These are phyloP conservation scores for Chauna torquata DNA, from an alignment of 2,113 vertebrate genomes.

Conservation along the genomic window DNA sequence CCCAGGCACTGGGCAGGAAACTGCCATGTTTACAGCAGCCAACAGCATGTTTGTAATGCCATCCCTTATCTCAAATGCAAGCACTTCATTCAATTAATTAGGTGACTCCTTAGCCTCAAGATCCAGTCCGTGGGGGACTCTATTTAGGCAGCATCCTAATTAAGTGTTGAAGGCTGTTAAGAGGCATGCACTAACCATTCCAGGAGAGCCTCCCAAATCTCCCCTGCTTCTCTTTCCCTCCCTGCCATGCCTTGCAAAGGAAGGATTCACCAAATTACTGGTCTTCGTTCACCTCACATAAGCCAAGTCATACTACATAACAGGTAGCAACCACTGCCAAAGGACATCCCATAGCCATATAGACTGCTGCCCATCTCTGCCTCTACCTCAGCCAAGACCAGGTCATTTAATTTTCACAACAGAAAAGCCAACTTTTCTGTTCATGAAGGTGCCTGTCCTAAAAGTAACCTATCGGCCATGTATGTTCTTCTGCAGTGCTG, in stretches of 20 bases:
- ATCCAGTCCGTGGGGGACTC: neutral
- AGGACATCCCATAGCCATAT: neutral
- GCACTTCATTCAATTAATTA: neutral
- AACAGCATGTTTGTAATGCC: neutral
- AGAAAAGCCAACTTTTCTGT: neutral
- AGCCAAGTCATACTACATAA: neutral
- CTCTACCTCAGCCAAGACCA: neutral
- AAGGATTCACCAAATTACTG: neutral
- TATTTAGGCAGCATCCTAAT: neutral
- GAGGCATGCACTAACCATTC: neutral
- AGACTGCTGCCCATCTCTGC: neutral
- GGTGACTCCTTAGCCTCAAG: neutral
- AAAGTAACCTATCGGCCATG: too few relatives aligned
- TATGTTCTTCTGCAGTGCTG: fast-evolving
- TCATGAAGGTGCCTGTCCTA: too few relatives aligned
- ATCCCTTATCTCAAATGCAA: neutral
- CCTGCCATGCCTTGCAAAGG: neutral
- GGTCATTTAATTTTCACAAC: neutral
- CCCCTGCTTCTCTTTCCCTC: neutral
- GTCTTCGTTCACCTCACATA: neutral
- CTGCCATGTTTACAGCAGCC: neutral
- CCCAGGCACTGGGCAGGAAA: neutral
- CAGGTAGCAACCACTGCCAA: neutral
- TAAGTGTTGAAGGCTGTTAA: neutral
- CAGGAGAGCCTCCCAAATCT: neutral